These are phyloP conservation scores for Lomographa bimaculata DNA, from an alignment of 2,888 invertebrate genomes.

Conservation along the genomic window DNA sequence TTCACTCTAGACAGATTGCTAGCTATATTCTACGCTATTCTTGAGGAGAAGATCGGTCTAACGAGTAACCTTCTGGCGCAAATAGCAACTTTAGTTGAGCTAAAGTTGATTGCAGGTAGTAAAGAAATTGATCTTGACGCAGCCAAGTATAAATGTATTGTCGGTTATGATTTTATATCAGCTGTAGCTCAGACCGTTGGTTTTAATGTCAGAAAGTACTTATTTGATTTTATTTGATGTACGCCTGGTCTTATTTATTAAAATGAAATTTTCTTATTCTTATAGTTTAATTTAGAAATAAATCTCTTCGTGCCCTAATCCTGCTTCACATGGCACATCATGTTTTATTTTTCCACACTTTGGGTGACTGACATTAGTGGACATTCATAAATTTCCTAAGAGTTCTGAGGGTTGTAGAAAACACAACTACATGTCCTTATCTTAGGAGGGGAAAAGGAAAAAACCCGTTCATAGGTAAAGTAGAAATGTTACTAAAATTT, in stretches of 20 bases:
- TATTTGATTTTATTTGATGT: constrained; percentile 86
- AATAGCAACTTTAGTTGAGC: constrained; percentile 92
- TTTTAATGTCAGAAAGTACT: constrained; percentile 90
- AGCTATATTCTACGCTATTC: constrained; percentile 95
- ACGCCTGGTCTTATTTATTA: constrained; percentile 12
- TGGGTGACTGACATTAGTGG: too few species aligned
- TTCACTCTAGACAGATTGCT: constrained; percentile 92
- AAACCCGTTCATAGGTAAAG: too few species aligned
- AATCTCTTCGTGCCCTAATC: too few species aligned
- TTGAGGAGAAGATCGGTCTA: constrained; percentile 92
- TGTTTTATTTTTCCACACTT: too few species aligned
- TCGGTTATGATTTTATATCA: constrained; percentile 91
- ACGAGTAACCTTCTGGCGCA: constrained; percentile 94
- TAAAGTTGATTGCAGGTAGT: constrained; percentile 89
- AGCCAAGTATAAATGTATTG: constrained; percentile 94
- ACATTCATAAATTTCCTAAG: too few species aligned
- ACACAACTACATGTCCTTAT: too few species aligned
- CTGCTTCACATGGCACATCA: too few species aligned
- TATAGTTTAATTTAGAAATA: too few species aligned
- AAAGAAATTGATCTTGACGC: constrained; percentile 90
- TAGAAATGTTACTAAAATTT: too few species aligned
- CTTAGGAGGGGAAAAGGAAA: too few species aligned
- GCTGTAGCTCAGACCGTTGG: constrained; percentile 90
- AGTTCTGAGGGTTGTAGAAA: too few species aligned
- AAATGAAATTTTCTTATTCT: constrained; percentile 6